Percentiles rank a stretch among this genome's conserved stretches.
These are phyloP conservation scores for Leucosticte australis DNA, from an alignment of 2,113 vertebrate genomes.

Conservation along the genomic window DNA sequence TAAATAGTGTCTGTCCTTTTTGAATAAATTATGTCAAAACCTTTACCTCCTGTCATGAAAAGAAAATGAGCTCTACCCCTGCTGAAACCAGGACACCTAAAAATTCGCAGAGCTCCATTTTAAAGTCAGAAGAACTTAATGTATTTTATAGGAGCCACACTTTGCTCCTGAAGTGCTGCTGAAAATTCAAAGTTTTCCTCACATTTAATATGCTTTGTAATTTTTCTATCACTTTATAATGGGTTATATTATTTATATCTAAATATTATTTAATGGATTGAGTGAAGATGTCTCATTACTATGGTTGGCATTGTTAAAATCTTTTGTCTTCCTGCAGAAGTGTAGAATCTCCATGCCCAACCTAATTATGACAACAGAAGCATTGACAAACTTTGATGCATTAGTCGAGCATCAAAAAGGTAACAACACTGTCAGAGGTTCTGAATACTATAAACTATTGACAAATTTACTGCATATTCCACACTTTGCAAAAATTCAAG, in stretches of 20 bases:
- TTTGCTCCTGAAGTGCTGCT: neutral
- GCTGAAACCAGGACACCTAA: neutral
- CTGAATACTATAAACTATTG: neutral
- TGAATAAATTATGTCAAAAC: neutral
- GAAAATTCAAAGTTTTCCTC: neutral
- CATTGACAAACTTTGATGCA: neutral
- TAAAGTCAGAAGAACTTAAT: neutral
- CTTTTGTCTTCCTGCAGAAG: neutral
- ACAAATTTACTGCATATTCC: neutral
- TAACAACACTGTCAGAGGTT: neutral
- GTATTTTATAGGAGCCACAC: neutral
- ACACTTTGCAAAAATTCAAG: neutral
- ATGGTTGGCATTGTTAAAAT: neutral
- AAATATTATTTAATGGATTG: neutral
- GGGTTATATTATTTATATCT: neutral
- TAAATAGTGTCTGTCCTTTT: neutral
- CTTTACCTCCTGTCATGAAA: neutral
- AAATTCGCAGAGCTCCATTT: neutral
- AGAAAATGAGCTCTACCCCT: neutral
- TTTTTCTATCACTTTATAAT: neutral
- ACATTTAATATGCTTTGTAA: neutral
- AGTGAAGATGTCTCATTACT: neutral
- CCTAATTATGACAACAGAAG: neutral
- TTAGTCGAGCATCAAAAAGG: fast-evolving
- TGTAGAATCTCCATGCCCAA: neutral